Evolutionary conservation across 2,113 vertebrate genomes (phyloP).

Genomic region (Eptesicus fuscus): DNA sequence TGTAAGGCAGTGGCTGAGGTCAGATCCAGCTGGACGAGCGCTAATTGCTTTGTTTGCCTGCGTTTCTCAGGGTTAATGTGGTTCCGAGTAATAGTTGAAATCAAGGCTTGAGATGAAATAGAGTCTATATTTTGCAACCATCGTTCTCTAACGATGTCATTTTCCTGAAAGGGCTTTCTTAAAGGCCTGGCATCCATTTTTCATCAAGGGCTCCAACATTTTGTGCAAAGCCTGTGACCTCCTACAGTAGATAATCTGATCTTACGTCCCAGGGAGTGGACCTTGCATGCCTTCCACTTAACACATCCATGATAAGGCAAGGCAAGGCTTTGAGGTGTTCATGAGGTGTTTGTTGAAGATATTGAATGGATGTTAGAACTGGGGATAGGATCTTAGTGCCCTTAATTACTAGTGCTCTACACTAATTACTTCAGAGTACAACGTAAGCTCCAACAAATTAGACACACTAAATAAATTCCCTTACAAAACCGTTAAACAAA

Average conservation of each 20-base stretch:
- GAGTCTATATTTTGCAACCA: not conserved
- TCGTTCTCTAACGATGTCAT: not conserved
- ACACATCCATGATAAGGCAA: not conserved
- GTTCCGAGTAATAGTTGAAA: not conserved
- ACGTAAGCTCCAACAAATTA: not conserved
- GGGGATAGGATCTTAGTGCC: not conserved
- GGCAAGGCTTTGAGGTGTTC: not conserved
- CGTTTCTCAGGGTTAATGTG: not conserved
- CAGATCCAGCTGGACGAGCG: not conserved
- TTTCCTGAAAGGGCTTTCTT: not conserved
- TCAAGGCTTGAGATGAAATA: not conserved
- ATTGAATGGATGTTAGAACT: constrained; percentile 2
- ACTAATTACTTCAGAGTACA: constrained; percentile 30
- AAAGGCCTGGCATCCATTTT: not conserved
- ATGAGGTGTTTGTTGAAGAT: not conserved
- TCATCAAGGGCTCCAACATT: not conserved
- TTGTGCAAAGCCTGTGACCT: not conserved
- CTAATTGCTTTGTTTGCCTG: not conserved
- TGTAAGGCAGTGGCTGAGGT: not conserved
- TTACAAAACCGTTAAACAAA: constrained; percentile 1
- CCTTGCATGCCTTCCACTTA: not conserved
- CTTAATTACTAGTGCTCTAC: constrained; percentile 10
- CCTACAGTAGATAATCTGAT: not conserved
- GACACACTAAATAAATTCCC: not conserved
- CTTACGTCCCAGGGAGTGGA: not conserved